A percentile compares a stretch with the other conserved stretches of the same genome.
Evolutionary conservation across 2,888 invertebrate genomes (phyloP).

Genomic region (Ectobius pallidus): DNA sequence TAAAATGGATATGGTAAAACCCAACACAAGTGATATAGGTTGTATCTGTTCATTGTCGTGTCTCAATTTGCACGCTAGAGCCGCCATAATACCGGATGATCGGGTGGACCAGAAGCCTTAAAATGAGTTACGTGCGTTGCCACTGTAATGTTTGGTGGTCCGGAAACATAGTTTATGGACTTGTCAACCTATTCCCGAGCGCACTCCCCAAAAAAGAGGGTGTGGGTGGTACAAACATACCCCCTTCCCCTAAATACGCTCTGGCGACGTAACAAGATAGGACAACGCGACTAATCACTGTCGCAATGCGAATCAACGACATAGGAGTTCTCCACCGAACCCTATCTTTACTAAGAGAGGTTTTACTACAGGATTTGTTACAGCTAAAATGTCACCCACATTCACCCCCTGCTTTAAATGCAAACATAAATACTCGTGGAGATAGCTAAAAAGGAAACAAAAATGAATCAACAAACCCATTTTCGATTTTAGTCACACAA

Average conservation of each 20-base stretch:
- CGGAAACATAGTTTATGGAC: slow-evolving; percentile 43
- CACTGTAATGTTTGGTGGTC: slow-evolving; percentile 40
- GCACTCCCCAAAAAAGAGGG: slow-evolving; percentile 6
- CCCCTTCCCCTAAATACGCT: slow-evolving; percentile 28
- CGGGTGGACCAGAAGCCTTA: not conserved
- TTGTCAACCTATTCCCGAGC: slow-evolving; percentile 35
- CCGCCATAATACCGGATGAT: not conserved
- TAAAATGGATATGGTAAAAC: too few species aligned
- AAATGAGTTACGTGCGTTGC: slow-evolving; percentile 42
- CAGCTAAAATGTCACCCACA: not conserved
- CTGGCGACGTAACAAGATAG: slow-evolving; percentile 35
- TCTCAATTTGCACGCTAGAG: too few species aligned
- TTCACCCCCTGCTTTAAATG: slow-evolving; percentile 39
- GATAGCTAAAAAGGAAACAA: slow-evolving; percentile 51
- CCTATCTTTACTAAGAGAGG: slow-evolving; percentile 9
- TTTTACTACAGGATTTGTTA: slow-evolving; percentile 35
- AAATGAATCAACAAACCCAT: too few species aligned
- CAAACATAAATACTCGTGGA: slow-evolving; percentile 51
- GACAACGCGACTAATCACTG: slow-evolving; percentile 43
- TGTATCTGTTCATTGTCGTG: too few species aligned
- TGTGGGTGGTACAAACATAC: slow-evolving; percentile 1
- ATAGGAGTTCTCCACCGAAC: slow-evolving; percentile 11
- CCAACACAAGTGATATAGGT: too few species aligned
- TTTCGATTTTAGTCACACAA: too few species aligned
- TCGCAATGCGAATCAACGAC: slow-evolving; percentile 33